A percentile compares a stretch with the other conserved stretches of the same genome.
phyloP scores from a whole-genome alignment of 1,140 invertebrate genomes.

The Pomacea maculata region DNA sequence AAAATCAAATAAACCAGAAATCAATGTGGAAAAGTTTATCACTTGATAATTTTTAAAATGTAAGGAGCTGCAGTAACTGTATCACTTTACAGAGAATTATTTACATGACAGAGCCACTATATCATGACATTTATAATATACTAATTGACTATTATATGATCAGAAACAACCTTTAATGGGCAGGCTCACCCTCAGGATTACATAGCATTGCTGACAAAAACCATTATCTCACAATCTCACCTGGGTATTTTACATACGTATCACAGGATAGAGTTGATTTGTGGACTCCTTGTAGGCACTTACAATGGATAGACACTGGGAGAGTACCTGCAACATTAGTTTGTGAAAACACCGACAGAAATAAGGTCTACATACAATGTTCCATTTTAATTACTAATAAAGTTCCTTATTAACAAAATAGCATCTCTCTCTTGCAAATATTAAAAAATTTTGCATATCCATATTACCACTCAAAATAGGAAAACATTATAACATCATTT shows the following conservation, averaged over 20 bases:
- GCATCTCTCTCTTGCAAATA: neutral
- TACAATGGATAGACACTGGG: slow-evolving; percentile 40
- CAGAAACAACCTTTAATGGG: too few relatives aligned
- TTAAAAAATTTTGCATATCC: neutral
- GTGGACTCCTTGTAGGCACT: slow-evolving; percentile 30
- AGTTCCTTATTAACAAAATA: neutral
- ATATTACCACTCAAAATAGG: neutral
- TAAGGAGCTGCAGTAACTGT: too few relatives aligned
- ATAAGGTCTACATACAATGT: neutral
- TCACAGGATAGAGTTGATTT: slow-evolving; percentile 30
- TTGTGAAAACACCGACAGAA: neutral
- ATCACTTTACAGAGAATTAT: too few relatives aligned
- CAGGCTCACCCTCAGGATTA: too few relatives aligned
- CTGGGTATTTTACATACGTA: slow-evolving; percentile 39
- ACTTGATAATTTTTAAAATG: neutral
- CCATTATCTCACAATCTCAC: too few relatives aligned
- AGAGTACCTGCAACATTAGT: slow-evolving; percentile 32
- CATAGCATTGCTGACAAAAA: too few relatives aligned
- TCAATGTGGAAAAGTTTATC: neutral
- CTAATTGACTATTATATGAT: too few relatives aligned
- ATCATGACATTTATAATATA: too few relatives aligned
- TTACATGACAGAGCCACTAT: too few relatives aligned
- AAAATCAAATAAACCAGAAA: neutral
- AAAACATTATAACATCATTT: too few relatives aligned
- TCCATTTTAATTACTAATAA: neutral